phyloP scores from a whole-genome alignment of 2,888 invertebrate species.

The Thumatha senex region DNA sequence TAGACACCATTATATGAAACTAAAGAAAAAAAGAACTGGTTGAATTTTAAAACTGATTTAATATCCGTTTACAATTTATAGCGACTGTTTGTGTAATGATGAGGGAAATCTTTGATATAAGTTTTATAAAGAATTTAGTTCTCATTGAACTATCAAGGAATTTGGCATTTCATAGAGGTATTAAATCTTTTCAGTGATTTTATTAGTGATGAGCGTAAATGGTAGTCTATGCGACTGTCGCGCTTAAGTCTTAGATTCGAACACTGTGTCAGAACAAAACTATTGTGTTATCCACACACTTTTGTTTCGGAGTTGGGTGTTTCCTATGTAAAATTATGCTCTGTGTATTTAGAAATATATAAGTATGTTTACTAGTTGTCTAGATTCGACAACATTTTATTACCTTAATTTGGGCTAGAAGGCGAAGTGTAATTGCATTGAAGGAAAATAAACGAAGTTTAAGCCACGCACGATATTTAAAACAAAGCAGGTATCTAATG shows the following conservation, averaged over 20 bases:
- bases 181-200: background rate
- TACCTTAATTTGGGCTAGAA: too few species aligned
- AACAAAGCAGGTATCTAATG: conserved; percentile 12
- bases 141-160: background rate
- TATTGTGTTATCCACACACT: too few species aligned
- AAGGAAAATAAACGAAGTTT: background rate
- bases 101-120: conserved; percentile 8
- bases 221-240: too few species aligned
- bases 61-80: conserved; percentile 8
- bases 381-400: too few species aligned
- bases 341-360: too few species aligned
- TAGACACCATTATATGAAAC: background rate
- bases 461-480: too few species aligned
- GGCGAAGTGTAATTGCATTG: background rate
- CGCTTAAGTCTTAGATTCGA: too few species aligned
- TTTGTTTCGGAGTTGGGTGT: too few species aligned
- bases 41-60: background rate
- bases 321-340: too few species aligned
- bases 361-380: too few species aligned
- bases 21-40: background rate
- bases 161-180: background rate
- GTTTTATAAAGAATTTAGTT: conserved; percentile 7
- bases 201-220: too few species aligned
- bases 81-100: background rate
- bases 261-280: too few species aligned